Percentiles rank a stretch among this genome's conserved stretches.
Evolutionary conservation across 2,797 vertebrate genomes (phyloP).

Genomic region (Argentina silus): DNA sequence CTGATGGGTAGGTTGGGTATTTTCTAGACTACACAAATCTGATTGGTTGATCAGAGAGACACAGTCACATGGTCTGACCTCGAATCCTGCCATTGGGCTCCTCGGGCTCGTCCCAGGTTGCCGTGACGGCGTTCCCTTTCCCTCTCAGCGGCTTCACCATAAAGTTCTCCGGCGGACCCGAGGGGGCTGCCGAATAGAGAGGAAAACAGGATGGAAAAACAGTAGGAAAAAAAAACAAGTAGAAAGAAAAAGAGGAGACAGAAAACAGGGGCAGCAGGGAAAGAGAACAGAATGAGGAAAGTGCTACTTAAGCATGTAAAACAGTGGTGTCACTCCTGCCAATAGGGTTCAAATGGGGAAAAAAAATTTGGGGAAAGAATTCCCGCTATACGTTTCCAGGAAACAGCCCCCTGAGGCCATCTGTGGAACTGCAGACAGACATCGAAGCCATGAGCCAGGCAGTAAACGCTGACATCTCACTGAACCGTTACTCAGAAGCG

Average conservation of each 20-base stretch:
- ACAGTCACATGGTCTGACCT: conserved; percentile 66
- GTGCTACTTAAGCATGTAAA: conserved; percentile 46
- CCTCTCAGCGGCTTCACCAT: conserved; percentile 90
- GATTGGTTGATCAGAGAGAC: background rate
- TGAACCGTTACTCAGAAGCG: conserved; percentile 59
- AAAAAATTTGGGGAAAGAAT: conserved; percentile 38
- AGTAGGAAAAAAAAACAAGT: background rate
- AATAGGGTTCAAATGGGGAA: conserved; percentile 44
- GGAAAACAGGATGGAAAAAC: conserved; percentile 40
- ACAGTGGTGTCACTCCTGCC: conserved; percentile 36
- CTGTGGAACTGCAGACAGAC: conserved; percentile 52
- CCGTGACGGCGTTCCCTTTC: conserved; percentile 88
- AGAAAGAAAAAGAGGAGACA: background rate
- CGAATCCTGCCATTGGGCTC: conserved; percentile 92
- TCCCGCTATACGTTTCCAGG: conserved; percentile 28
- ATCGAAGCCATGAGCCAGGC: conserved; percentile 51
- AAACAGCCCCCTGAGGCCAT: conserved; percentile 52
- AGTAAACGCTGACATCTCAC: conserved; percentile 63
- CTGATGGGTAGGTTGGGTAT: background rate
- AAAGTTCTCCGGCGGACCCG: conserved; percentile 93
- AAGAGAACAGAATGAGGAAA: conserved; percentile 37
- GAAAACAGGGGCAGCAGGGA: conserved; percentile 30
- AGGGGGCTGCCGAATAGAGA: conserved; percentile 80
- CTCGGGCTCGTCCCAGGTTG: conserved; percentile 91
- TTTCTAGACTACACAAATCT: background rate